Evolutionary conservation across 2,113 vertebrate genomes (phyloP).

Genomic region (Caloenas nicobarica): DNA sequence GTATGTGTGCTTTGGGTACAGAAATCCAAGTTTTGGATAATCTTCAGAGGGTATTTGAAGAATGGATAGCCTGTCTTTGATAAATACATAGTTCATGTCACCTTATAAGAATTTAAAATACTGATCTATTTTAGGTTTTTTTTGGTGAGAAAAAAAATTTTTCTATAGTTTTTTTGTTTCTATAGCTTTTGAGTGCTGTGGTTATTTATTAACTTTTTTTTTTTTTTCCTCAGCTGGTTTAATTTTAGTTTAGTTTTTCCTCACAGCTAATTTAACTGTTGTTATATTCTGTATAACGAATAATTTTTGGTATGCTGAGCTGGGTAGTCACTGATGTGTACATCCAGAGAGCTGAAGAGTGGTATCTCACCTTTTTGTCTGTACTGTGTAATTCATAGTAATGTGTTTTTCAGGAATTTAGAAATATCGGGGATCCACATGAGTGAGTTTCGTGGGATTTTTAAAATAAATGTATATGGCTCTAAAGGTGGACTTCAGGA

Average conservation of each 20-base stretch:
- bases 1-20: not conserved
- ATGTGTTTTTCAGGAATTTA: not conserved
- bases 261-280: not conserved
- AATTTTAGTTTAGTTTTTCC: not conserved
- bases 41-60: not conserved
- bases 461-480: not conserved
- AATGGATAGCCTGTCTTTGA: not conserved
- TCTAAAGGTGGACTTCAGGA: not conserved
- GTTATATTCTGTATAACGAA: not conserved
- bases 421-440: not conserved
- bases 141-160: not conserved
- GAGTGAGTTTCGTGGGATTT: not conserved
- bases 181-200: not conserved
- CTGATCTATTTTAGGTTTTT: not conserved
- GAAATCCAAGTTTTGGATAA: not conserved
- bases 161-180: not conserved
- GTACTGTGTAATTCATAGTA: not conserved
- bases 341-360: not conserved
- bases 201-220: not conserved
- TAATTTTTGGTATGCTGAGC: not conserved
- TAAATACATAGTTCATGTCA: not conserved
- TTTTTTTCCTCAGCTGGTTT: not conserved
- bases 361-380: not conserved
- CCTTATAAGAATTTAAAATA: not conserved
- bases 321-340: not conserved